phyloP scores from a whole-genome alignment of 2,888 invertebrate genomes.

The Plemyria rubiginata region DNA sequence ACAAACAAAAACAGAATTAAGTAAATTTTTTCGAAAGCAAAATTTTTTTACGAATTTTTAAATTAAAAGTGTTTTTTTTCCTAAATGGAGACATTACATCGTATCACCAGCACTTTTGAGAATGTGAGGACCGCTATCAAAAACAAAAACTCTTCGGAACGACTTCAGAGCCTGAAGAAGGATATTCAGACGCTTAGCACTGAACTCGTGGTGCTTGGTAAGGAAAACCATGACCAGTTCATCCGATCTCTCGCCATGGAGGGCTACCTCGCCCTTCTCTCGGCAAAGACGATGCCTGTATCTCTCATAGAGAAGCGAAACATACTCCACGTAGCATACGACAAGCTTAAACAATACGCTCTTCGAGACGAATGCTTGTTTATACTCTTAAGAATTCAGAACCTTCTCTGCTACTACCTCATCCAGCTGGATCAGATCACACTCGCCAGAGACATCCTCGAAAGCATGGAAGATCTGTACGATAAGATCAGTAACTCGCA shows the following conservation, averaged over 20 bases:
- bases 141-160: constrained; percentile 63
- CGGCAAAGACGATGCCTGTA: constrained; percentile 70
- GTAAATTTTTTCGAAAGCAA: constrained; percentile 14
- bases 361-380: constrained; percentile 75
- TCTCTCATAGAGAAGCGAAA: constrained; percentile 67
- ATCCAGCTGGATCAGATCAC: constrained; percentile 79
- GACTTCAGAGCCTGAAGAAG: constrained; percentile 61
- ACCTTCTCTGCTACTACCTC: constrained; percentile 83
- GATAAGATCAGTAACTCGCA: constrained; percentile 65
- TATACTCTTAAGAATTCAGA: constrained; percentile 83
- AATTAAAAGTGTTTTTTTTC: constrained; percentile 43
- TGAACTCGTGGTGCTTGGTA: constrained; percentile 67
- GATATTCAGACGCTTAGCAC: constrained; percentile 65
- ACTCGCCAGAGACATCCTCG: constrained; percentile 78
- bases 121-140: constrained; percentile 64
- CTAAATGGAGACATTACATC: constrained; percentile 62
- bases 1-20: constrained; percentile 20
- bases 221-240: constrained; percentile 67
- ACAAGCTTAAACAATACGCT: constrained; percentile 67
- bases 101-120: constrained; percentile 67
- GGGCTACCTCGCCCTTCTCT: constrained; percentile 69
- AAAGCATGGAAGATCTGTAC: constrained; percentile 77
- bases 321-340: constrained; percentile 61
- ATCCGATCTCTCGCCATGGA: constrained; percentile 75
- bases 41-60: constrained; percentile 12